Evolutionary conservation across 2,888 invertebrate species (phyloP), one percentile per base, ranked within the genome.

Genomic region (Cyclophora albipunctata): DNA sequence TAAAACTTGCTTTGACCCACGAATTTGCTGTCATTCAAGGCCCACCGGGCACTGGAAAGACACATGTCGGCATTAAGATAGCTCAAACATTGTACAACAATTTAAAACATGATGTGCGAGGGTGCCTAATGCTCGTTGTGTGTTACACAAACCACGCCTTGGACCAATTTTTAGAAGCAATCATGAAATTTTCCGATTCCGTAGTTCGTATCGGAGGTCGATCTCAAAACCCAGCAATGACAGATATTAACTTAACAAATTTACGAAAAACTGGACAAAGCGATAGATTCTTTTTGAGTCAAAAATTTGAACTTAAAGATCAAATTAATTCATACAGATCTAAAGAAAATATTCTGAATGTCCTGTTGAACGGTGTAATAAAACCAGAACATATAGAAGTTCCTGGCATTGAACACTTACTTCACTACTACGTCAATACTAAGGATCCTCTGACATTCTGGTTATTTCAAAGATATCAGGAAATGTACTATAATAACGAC

Each of bases 41-140:
- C 0, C 96, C 96, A 2, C 96, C 96, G 0, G 96, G 96, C 3
- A 96, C 96, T 0, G 96, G 96, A 0, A 96, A 96, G 84, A 95
- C 96, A 0, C 94, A 90, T 71, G 75, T 96, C 5, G 95, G 95
- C 0, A 83, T 95, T 3, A 92, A 93, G 80, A 90, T 96, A 20
- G 91, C 93, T 0, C 80, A 91, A 60, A 87, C 91, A 0, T 71
- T 96, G n/a, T 67, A 95, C 4, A 66, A 89, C 48, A 95, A 93
- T 69, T 47, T 80, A 34, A 61, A 70, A 6, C 3, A 52, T 4
- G 7, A 42, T 1, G 47, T 45, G 1, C 42, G 52, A 3, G 53
- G 63, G 2, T 78, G 78, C 47, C 91, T 92, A 3, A 91, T 96
- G 65, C 83, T 96, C 33, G 88, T 96, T 2, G 91, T 96, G 20